Evolutionary conservation across 2,888 invertebrate genomes (phyloP), one percentile per base, ranked within the genome.

Genomic region (Pseudolycoriella hygida): DNA sequence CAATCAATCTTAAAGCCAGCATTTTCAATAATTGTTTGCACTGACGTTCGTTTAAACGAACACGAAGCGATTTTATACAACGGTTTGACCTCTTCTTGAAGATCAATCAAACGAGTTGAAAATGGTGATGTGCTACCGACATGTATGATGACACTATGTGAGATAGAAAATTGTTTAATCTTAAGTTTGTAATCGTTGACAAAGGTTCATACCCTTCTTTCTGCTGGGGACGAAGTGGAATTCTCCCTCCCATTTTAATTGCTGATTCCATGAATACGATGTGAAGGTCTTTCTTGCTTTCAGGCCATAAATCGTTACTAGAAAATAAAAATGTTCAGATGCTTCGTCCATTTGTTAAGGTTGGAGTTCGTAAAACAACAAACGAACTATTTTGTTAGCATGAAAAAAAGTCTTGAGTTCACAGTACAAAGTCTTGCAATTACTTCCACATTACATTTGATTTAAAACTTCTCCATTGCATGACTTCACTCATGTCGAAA

Each of bases 201-300:
- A 15, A n/a, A n/a, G n/a, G n/a, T n/a, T 10, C 11, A 30, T 65
- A 84, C 89, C 90, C 90, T 67, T 90, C 89, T 39, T 83, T 80
- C 56, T 88, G 86, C 50, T 76, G 77, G 0, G 90, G 90, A 54
- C 79, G 76, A 40, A 87, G 58, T 1, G 90, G 90, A 48, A 84
- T 63, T 32, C 89, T 70, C 0, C 86, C 89, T 2, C 92, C 92
- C 54, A 87, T 68, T 55, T 86, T 80, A 5, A 88, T 74, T 1
- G 90, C 87, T 0, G 88, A 87, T 14, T 82, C 83, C 53, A 92
- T 68, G 58, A 86, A 88, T 0, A 88, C 84, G 5, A 89, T 70
- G 59, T 86, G 85, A 42, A 88, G 60, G 57, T 86, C 82, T 25
- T 73, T 70, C 17, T 71, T 71, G 53, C 83, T 83, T 51, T 80